Evolutionary conservation across 2,113 vertebrate genomes (phyloP).

Genomic region (Bos indicus): DNA sequence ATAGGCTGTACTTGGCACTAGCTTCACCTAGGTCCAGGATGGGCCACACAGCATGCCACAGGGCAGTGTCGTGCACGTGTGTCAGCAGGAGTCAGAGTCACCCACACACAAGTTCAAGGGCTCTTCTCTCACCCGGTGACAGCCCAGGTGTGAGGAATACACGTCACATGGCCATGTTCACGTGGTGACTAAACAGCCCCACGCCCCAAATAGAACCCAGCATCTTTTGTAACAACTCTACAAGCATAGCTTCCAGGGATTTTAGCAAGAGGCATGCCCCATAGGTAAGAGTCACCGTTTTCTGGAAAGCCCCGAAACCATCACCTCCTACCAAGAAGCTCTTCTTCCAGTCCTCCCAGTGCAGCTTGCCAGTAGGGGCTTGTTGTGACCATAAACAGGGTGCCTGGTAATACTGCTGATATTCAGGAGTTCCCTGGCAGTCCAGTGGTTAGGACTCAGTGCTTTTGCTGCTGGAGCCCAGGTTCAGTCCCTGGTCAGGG

Average conservation of each 20-base stretch:
- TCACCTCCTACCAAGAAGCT: not conserved
- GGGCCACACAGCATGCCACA: not conserved
- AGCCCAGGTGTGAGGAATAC: not conserved
- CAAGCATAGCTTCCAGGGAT: not conserved
- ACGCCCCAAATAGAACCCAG: not conserved
- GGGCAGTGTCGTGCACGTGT: rapidly evolving
- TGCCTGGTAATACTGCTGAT: not conserved
- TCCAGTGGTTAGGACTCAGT: not conserved
- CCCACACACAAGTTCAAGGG: not conserved
- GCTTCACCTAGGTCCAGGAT: not conserved
- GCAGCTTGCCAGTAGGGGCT: not conserved
- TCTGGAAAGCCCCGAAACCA: not conserved
- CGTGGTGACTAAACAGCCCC: not conserved
- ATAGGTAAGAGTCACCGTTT: not conserved
- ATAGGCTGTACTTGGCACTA: not conserved
- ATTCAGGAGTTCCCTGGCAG: not conserved
- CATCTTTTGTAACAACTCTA: not conserved
- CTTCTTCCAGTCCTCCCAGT: not conserved
- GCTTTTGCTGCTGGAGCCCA: not conserved
- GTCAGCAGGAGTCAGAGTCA: not conserved
- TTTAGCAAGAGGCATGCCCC: not conserved
- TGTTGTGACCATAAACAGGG: not conserved
- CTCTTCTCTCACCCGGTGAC: not conserved
- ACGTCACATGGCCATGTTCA: not conserved
- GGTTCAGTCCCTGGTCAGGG: not conserved